Evolutionary conservation across 2,888 invertebrate genomes (phyloP), one percentile per base, ranked within the genome.

Genomic region (Drosophila mimetica): DNA sequence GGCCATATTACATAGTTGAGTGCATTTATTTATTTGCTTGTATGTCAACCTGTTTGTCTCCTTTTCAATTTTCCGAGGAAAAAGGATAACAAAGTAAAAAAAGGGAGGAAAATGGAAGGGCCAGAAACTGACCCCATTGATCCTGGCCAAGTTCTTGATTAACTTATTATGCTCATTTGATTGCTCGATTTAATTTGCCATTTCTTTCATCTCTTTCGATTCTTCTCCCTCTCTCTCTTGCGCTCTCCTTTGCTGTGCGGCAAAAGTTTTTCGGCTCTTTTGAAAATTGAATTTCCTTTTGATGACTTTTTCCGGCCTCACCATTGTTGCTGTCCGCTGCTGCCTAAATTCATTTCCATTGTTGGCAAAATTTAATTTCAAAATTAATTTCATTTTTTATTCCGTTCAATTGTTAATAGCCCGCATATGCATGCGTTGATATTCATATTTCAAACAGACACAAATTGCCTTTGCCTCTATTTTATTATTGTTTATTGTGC

Each of bases 161-260:
- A 83, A 85, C 81, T 85, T 85, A 86, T 87, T 86, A 85, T 85
- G 79, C 79, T 81, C 82, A 77, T 84, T 88, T 88, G 86, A 86
- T 84, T 83, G 81, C 85, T 79, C 85, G 78, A 87, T 83, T 88
- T 85, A 83, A 85, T 86, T 87, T 81, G 73, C 79, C 75, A 82
- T 77, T 77, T 61, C 75, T 72, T 67, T 50, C 42, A 28, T 42
- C 39, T 16, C 9, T 16, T n/a, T 53, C 47, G 28, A 28, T 42
- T 30, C 22, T 20, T 48, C n/a, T 47, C 37, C 50, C n/a, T 46
- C 11, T 48, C 22, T 41, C 59, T 60, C 54, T 66, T n/a, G n/a
- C n/a, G n/a, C 55, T 57, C 2, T 14, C n/a, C 8, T n/a, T 4
- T n/a, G 1, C 22, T 14, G 36, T 20, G 50, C 28, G 13, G 41